Base-by-base conservation (phyloP, 2,888 invertebrate species). In the Campoplex nolae region DNA sequence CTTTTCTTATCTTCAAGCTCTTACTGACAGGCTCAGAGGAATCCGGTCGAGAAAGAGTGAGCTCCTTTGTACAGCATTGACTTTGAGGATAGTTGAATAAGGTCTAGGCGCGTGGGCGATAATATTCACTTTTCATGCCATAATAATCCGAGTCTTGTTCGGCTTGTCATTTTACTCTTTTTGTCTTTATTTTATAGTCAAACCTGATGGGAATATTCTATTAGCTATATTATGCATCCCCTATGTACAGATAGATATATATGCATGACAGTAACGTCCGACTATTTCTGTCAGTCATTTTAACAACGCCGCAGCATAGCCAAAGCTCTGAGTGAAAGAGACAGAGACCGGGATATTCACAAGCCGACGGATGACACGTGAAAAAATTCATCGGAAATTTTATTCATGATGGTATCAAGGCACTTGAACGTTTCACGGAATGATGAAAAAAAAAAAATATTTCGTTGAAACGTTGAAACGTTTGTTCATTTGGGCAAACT, bases 111-210 rank as follows among this genome's bases (percentile, higher is more conserved):
- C 88, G 89, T 89, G 87, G 88, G 89, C 83, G 88, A 84, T 86
- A 88, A 89, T 88, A 88, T 88, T 88, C 88, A 89, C 87, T 89
- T 88, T 89, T 88, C 88, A 84, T 84, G 83, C 83, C 78, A 73
- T 79, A 86, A 87, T 84, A 81, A 83, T 80, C 78, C 71, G 77
- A 76, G 78, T 70, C 83, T 85, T 78, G 74, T 32, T 62, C 65
- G 54, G 51, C 62, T n/a, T 51, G 76, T 16, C 62, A 9, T 51
- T 35, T 56, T 67, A 23, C 56, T 75, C 82, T 68, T 35, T 54
- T 28, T 35, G 48, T 76, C 56, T 58, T 42, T 82, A 73, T 84
- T 71, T 76, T 58, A 71, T 76, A 80, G 79, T 71, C 83, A 84
- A 83, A 86, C 80, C 74, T 45, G 79, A 78, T 73, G 80, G 77